Evolutionary conservation across 2,113 vertebrate species (phyloP), one percentile per base, ranked within the genome.

Genomic region (Peromyscus polionotus): DNA sequence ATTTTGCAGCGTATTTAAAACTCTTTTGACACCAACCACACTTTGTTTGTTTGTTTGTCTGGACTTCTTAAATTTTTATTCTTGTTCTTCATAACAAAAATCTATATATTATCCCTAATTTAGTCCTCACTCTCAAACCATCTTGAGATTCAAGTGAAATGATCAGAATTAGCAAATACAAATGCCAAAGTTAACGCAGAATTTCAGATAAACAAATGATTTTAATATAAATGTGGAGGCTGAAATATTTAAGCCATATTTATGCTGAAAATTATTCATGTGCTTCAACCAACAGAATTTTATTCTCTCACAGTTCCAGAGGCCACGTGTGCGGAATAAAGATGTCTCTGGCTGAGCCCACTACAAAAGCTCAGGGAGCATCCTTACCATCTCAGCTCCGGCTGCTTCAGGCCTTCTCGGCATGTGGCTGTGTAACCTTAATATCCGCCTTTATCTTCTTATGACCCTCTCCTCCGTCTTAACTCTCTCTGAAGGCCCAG

Each of bases 1-100:
- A 94, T 63, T 81, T 93, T 88, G 26, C 42, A 88, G n/a, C 75
- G 54, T 73, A 39, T 72, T 92, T 94, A 65, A 92, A 89, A 93
- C 51, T 88, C 79, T 48, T 57, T 10, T 93, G 31, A 79, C 8
- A 68, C n/a, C n/a, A 91, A 31, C 70, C 94, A 72, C 68, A 77
- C 67, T 95, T 92, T 88, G 48, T 65, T 77, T 90, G 48, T 65
- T 77, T 90, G 42, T 26, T 93, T 85, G 65, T 20, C 72, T 17
- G 95, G 77, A 91, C 39, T 57, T 88, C 70, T 80, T 2, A 14
- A 3, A 67, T 83, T 59, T 68, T 57, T 3, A 85, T 79, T 51
- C 67, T 63, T 28, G 2, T 77, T 93, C 91, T 91, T 81, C 17
- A 88, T 89, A 45, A 63, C 28, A 96, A 45, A 54, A 84, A 67